Conservation (phyloP, 1,140 invertebrate species). For the Aphaenogaster rudis region DNA sequence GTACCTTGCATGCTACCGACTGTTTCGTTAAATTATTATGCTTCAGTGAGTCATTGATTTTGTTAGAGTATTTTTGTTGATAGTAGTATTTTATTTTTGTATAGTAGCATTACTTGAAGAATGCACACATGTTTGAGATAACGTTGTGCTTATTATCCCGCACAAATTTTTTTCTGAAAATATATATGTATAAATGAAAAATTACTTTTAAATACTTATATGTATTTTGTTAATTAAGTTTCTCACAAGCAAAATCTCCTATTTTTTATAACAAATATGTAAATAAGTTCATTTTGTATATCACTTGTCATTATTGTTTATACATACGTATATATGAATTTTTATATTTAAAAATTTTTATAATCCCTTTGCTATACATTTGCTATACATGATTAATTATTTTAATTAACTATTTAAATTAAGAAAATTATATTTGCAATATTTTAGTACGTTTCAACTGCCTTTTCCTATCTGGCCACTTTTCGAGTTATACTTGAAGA, state of each 20-base stretch:
- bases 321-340: not conserved
- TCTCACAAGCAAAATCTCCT: not conserved
- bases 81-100: not conserved
- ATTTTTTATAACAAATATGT: not conserved
- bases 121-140: not conserved
- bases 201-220: not conserved
- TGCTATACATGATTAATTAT: not conserved
- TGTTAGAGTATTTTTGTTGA: constrained; percentile 13
- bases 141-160: not conserved
- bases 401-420: not conserved
- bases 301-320: not conserved
- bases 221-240: not conserved
- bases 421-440: not conserved
- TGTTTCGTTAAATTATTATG: constrained; percentile 67
- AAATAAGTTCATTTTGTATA: not conserved
- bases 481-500: constrained; percentile 37
- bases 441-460: constrained; percentile 65
- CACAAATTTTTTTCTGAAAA: not conserved
- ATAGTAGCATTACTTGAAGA: not conserved
- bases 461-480: constrained; percentile 88
- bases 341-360: too few species aligned
- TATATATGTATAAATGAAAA: not conserved
- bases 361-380: not conserved
- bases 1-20: constrained; percentile 66
- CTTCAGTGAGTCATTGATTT: constrained; percentile 33